Percentiles rank a stretch among this genome's conserved stretches.
Conservation (phyloP, 2,113 vertebrate species). For the Phyllostomus discolor region DNA sequence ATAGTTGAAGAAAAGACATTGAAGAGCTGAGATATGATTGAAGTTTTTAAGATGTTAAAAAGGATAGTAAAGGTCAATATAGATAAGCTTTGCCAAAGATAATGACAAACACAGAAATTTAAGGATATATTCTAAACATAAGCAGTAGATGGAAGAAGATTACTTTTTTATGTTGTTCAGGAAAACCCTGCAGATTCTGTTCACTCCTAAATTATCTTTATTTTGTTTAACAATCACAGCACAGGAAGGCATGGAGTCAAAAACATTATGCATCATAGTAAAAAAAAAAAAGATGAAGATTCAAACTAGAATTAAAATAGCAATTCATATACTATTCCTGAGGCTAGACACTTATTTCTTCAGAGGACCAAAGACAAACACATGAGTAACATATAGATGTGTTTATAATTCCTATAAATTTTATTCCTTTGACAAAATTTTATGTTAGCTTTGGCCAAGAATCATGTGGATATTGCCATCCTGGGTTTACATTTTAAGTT, state of each 20-base stretch:
- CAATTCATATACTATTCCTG: background rate
- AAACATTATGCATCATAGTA: background rate
- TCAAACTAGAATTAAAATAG: slow-evolving; percentile 40
- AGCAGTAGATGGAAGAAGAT: background rate
- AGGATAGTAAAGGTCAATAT: slow-evolving; percentile 64
- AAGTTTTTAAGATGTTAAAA: slow-evolving; percentile 63
- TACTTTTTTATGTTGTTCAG: slow-evolving; percentile 25
- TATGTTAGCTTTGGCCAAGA: background rate
- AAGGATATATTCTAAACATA: slow-evolving; percentile 56
- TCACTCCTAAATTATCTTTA: slow-evolving; percentile 11
- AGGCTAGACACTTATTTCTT: background rate
- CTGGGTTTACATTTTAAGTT: background rate
- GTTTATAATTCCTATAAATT: background rate
- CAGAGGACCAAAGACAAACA: background rate
- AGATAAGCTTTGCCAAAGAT: slow-evolving; percentile 54
- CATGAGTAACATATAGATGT: background rate
- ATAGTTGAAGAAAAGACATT: slow-evolving; percentile 54
- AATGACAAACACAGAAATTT: slow-evolving; percentile 61
- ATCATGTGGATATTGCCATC: background rate
- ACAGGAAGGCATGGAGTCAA: background rate
- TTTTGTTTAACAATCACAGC: slow-evolving; percentile 29
- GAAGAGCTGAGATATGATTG: slow-evolving; percentile 45
- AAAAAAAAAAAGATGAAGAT: background rate
- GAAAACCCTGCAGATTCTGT: background rate
- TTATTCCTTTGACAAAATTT: background rate